A percentile compares a stretch with the other conserved stretches of the same genome.
These are phyloP conservation scores for Rotaria macrura DNA, from an alignment of 2,888 invertebrate species.

Conservation along the genomic window DNA sequence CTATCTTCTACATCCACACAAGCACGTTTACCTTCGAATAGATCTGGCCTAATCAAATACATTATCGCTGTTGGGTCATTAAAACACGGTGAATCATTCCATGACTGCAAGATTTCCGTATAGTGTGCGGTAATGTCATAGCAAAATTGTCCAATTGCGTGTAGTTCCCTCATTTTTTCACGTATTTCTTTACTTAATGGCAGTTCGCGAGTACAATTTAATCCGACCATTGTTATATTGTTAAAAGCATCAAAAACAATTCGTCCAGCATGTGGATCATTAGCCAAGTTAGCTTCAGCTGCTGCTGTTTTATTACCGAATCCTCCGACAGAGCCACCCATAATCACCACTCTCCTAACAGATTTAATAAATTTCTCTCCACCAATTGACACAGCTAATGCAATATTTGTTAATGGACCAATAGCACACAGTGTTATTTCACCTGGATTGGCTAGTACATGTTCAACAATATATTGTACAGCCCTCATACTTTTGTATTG, in stretches of 20 bases:
- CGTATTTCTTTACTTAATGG: not conserved
- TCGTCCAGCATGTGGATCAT: conserved; percentile 2
- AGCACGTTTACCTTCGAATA: not conserved
- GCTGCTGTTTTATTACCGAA: not conserved
- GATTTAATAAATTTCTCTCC: not conserved
- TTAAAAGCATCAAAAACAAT: not conserved
- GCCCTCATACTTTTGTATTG: not conserved
- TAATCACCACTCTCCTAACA: not conserved
- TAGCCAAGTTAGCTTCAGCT: not conserved
- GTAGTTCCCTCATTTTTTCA: not conserved
- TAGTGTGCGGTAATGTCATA: not conserved
- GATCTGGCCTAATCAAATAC: not conserved
- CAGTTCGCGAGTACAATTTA: not conserved
- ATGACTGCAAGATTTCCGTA: not conserved
- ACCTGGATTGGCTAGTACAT: not conserved
- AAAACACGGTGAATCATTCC: conserved; percentile 10
- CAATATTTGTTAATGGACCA: not conserved
- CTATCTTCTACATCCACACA: conserved; percentile 1
- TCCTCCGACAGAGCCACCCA: not conserved
- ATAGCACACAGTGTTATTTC: conserved; percentile 2
- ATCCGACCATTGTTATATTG: conserved; percentile 1
- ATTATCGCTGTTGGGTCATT: conserved; percentile 1
- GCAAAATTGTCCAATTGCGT: not conserved
- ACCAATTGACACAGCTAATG: not conserved
- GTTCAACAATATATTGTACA: not conserved